Evolutionary conservation across 2,113 vertebrate species (phyloP).

Genomic region (Dendropsophus ebraccatus): DNA sequence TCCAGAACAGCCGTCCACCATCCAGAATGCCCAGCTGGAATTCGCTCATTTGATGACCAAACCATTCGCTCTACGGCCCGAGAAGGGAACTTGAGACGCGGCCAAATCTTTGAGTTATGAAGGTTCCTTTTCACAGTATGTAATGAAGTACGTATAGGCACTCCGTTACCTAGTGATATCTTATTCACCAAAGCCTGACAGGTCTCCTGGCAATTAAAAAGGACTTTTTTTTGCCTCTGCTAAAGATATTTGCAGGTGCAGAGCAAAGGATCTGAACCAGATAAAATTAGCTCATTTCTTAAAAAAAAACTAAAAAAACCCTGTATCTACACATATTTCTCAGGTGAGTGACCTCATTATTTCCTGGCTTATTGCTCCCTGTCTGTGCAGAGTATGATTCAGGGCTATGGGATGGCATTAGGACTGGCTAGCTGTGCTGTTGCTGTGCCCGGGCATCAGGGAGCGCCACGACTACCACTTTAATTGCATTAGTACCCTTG

Average conservation of each 20-base stretch:
- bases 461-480: not conserved
- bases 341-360: conserved; percentile 35
- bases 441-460: not conserved
- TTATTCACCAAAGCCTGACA: conserved; percentile 44
- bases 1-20: not conserved
- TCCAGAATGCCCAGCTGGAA: conserved; percentile 23
- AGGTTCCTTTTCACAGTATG: not conserved
- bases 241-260: conserved; percentile 52
- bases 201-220: conserved; percentile 47
- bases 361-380: not conserved
- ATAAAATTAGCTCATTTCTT: conserved; percentile 50
- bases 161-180: conserved; percentile 28
- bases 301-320: too few relatives aligned
- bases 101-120: conserved; percentile 45
- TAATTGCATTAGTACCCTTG: not conserved
- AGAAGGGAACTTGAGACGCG: not conserved
- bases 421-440: not conserved
- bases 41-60: conserved; percentile 14
- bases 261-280: conserved; percentile 40
- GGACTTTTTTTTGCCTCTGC: conserved; percentile 14
- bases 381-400: not conserved
- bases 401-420: not conserved
- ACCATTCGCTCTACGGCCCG: not conserved
- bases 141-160: conserved; percentile 37
- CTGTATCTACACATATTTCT: not conserved